Evolutionary conservation across 2,888 invertebrate species (phyloP), one percentile per base, ranked within the genome.

Genomic region (Dicycla oo): DNA sequence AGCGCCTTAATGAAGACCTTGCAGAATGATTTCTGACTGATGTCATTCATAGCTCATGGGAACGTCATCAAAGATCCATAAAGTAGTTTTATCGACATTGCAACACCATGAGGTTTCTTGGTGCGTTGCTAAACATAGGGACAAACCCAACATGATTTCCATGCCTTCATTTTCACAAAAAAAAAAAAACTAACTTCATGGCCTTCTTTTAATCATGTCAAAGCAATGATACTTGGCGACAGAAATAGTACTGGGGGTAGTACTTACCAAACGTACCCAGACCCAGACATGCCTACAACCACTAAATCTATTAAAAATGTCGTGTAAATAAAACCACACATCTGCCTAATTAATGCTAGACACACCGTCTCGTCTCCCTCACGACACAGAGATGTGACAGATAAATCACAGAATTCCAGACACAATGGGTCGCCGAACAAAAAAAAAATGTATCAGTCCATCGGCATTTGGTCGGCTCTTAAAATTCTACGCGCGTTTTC

Each of bases 401-500:
- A 81, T 83, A 81, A 62, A 60, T 53, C 60, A 45, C 68, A 67
- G n/a, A 73, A 54, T 69, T 69, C 69, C 61, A 57, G 38, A 61
- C 69, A 86, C 81, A 79, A 79, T 81, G 66, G 69, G 67, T 65
- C 40, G 64, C 66, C 38, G 45, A 67, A 40, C 57, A 73, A 77
- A 86, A 68, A 38, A n/a, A 83, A 85, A 73, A 74, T 74, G 73
- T 82, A 80, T 78, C 75, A 74, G 38, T 40, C 30, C 61, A 75
- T 84, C 73, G 80, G 72, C 70, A 77, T 82, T 80, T 60, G 65
- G 64, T 53, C 40, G 69, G 43, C 53, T 82, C 79, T 87, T 86
- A 85, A 86, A 87, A 90, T 88, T 88, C 88, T 75, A 76, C 60
- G 64, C 85, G 79, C 85, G 80, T 81, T 84, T 82, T 80, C 80